A percentile compares a stretch with the other conserved stretches of the same genome.
Conservation (phyloP, 1,140 invertebrate genomes). For the Drosophila equinoxialis region DNA sequence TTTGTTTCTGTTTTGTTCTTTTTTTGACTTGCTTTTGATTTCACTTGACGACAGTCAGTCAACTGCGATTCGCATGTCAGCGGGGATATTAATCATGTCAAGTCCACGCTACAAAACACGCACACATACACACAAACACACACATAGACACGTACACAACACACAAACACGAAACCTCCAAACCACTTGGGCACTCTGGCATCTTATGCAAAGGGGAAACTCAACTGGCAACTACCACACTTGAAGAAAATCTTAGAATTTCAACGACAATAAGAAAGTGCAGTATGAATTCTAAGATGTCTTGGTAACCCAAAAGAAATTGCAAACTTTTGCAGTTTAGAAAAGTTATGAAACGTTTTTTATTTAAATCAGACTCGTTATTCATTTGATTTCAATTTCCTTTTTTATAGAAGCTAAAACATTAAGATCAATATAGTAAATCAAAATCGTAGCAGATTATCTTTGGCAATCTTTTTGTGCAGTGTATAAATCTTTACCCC, state of each 20-base stretch:
- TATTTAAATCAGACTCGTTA: too few relatives aligned
- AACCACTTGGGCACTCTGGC: conserved; percentile 20
- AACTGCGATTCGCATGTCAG: conserved; percentile 76
- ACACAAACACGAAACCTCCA: conserved; percentile 13
- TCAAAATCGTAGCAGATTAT: too few relatives aligned
- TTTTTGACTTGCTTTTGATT: conserved; percentile 67
- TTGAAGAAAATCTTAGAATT: not conserved
- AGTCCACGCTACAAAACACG: conserved; percentile 59
- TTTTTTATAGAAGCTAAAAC: too few relatives aligned
- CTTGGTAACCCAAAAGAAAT: too few relatives aligned
- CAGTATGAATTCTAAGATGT: too few relatives aligned
- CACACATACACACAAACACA: conserved; percentile 40
- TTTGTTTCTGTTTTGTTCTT: conserved; percentile 18
- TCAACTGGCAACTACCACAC: conserved; percentile 33
- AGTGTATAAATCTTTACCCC: conserved; percentile 25
- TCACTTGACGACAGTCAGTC: conserved; percentile 74
- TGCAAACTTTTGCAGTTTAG: too few relatives aligned
- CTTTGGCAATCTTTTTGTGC: not conserved
- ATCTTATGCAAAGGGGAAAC: conserved; percentile 34
- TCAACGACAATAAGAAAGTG: too few relatives aligned
- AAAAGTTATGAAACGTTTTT: too few relatives aligned
- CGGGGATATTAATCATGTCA: conserved; percentile 78
- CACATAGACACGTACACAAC: conserved; percentile 11
- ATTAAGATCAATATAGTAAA: too few relatives aligned
- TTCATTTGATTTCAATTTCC: too few relatives aligned